phyloP scores from a whole-genome alignment of 2,113 vertebrate genomes.

The Anarhynchus alexandrinus region DNA sequence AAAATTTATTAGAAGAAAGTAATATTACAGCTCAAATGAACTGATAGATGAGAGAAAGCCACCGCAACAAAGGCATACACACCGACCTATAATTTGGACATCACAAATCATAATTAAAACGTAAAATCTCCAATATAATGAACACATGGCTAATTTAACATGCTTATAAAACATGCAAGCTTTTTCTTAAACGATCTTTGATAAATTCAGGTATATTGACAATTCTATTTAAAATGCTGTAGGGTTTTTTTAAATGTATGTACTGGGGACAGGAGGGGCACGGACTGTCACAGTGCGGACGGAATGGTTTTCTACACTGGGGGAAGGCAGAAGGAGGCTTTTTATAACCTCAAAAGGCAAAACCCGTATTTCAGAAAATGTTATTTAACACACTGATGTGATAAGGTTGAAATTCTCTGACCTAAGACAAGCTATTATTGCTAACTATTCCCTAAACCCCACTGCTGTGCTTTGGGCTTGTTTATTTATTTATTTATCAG shows the following conservation, averaged over 20 bases:
- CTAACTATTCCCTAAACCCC: slow-evolving; percentile 76
- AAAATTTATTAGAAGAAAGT: slow-evolving; percentile 59
- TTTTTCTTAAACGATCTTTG: slow-evolving; percentile 12
- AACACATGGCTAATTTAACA: slow-evolving; percentile 44
- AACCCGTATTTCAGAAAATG: slow-evolving; percentile 36
- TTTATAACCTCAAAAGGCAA: neutral
- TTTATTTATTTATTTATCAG: slow-evolving; percentile 66
- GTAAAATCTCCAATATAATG: slow-evolving; percentile 41
- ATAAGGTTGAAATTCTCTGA: slow-evolving; percentile 68
- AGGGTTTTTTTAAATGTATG: neutral
- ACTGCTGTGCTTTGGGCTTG: slow-evolving; percentile 64
- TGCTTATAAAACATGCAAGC: slow-evolving; percentile 43
- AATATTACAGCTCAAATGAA: slow-evolving; percentile 50
- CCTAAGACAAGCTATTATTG: slow-evolving; percentile 74
- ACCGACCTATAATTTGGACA: slow-evolving; percentile 52
- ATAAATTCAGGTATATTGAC: slow-evolving; percentile 12
- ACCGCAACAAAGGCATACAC: slow-evolving; percentile 19
- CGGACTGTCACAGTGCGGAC: neutral
- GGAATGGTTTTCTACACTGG: neutral
- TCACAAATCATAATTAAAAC: slow-evolving; percentile 64
- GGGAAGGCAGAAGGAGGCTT: neutral
- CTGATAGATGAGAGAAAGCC: slow-evolving; percentile 32
- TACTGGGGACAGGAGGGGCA: neutral
- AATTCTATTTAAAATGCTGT: neutral
- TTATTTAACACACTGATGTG: slow-evolving; percentile 75